A percentile compares a stretch with the other conserved stretches of the same genome.
phyloP scores from a whole-genome alignment of 53 echinoderm and acorn worm species.

The Glandiceps talaboti region DNA sequence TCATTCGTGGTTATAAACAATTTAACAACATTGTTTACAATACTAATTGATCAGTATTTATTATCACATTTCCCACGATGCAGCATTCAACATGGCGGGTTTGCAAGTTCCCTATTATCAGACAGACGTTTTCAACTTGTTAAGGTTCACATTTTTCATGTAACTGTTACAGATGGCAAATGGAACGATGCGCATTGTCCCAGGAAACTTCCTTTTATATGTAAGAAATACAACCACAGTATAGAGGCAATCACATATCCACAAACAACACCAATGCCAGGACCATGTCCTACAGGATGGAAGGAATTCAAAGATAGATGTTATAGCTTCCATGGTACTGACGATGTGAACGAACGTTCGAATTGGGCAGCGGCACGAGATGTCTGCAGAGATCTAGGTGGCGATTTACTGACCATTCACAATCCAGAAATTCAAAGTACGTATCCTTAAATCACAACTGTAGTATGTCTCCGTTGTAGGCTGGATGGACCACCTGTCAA shows the following conservation, averaged over 20 bases:
- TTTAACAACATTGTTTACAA: too few species aligned
- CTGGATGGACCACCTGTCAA: too few species aligned
- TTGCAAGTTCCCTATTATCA: too few species aligned
- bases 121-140: too few species aligned
- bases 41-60: too few species aligned
- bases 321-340: background rate
- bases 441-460: too few species aligned
- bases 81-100: too few species aligned
- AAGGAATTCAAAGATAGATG: background rate
- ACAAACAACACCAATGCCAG: background rate
- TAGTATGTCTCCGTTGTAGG: too few species aligned
- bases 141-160: too few species aligned
- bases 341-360: background rate
- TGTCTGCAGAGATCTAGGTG: background rate
- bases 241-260: background rate
- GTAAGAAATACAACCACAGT: background rate
- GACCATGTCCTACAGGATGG: background rate
- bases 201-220: background rate
- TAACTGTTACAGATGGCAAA: too few species aligned
- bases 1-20: too few species aligned
- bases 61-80: too few species aligned
- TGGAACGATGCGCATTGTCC: background rate
- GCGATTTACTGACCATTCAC: background rate
- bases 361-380: background rate
- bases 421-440: background rate